Conservation (phyloP, 2,888 invertebrate species). For the Ichneumon xanthorius region DNA sequence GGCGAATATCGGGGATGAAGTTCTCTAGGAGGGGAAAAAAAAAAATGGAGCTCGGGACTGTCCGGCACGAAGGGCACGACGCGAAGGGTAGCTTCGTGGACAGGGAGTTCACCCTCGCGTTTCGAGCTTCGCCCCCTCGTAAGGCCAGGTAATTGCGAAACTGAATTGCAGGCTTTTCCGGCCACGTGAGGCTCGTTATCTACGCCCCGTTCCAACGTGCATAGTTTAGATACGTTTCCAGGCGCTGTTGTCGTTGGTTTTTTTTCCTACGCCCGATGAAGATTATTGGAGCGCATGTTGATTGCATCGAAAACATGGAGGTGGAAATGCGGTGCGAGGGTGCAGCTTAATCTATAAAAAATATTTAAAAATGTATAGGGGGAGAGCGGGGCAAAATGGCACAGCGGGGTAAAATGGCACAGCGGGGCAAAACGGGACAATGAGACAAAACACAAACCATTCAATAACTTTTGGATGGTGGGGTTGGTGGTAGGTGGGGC, state of each 20-base stretch:
- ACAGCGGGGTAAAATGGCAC: too few species aligned
- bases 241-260: not conserved
- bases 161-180: slow-evolving; percentile 61
- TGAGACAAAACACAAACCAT: too few species aligned
- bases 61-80: slow-evolving; percentile 27
- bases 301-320: slow-evolving; percentile 13
- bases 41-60: not conserved
- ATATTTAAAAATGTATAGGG: too few species aligned
- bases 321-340: not conserved
- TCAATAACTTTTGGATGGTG: too few species aligned
- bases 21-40: slow-evolving; percentile 16
- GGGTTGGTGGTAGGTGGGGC: too few species aligned
- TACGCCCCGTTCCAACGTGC: slow-evolving; percentile 13
- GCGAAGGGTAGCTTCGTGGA: not conserved
- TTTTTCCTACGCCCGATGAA: slow-evolving; percentile 28
- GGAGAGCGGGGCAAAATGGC: too few species aligned
- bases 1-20: slow-evolving; percentile 38
- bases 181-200: slow-evolving; percentile 64
- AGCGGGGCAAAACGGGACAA: too few species aligned
- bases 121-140: slow-evolving; percentile 28
- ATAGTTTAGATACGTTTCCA: slow-evolving; percentile 6
- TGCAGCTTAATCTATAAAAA: not conserved
- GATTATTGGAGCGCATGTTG: slow-evolving; percentile 38
- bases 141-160: slow-evolving; percentile 54
- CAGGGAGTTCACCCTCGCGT: slow-evolving; percentile 34